Evolutionary conservation across 2,888 invertebrate genomes (phyloP), one percentile per base, ranked within the genome.

Genomic region (Phragmatobia fuliginosa): DNA sequence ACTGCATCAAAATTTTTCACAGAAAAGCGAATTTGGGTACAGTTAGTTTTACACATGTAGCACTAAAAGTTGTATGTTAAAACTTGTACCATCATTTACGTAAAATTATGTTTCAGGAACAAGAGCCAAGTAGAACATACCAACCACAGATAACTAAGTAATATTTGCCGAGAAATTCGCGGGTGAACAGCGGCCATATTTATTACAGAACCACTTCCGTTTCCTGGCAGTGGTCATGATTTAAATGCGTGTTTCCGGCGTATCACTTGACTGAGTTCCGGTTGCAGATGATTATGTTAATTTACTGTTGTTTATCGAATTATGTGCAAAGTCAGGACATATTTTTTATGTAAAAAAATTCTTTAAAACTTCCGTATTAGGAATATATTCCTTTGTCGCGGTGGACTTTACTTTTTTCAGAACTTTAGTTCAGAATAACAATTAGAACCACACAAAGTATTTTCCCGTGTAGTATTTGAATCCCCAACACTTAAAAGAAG

Each of bases 231-330:
- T 79, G 75, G 73, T 78, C 79, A 85, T 92, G 91, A 91, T 92
- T 92, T 91, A 91, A 91, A 89, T 88, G 85, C 88, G 80, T 82
- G 85, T 84, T 89, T 88, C 90, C 89, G 83, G 74, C 80, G 85
- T 85, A 88, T 88, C 90, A 90, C 90, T 91, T 85, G 81, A 83
- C 82, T 86, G 78, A 76, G 70, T 83, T 87, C 86, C 87, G 85
- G 73, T 78, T 72, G 67, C 73, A 75, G 80, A 83, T 86, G 87
- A 87, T 88, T 83, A 84, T 80, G 76, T 88, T 87, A 85, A 84
- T 79, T 79, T 83, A 75, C 70, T 68, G 41, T 41, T 66, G 62
- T 70, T 67, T 73, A 74, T 71, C 58, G 74, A 71, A 74, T 73
- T 75, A 66, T 70, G 31, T 18, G 31, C 8, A 31, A 7, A 58